phyloP scores from a whole-genome alignment of 2,888 invertebrate genomes.

The Ctena decussata region DNA sequence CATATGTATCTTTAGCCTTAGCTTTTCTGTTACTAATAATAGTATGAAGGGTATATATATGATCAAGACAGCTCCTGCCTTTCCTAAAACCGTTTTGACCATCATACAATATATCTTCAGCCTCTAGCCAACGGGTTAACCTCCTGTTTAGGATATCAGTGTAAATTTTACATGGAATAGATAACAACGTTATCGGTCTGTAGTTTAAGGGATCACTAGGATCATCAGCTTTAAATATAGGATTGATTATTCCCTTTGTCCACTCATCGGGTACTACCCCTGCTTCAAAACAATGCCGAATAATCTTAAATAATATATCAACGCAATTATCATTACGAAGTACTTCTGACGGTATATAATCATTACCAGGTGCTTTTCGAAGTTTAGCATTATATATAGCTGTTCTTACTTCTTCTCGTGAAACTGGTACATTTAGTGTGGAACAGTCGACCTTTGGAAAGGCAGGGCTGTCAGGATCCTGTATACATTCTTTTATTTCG shows the following conservation, averaged over 20 bases:
- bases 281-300: background rate
- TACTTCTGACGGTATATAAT: background rate
- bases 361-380: background rate
- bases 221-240: background rate
- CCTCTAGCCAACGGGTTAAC: background rate
- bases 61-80: conserved; percentile 1
- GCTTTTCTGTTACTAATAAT: conserved; percentile 7
- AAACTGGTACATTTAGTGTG: background rate
- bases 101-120: background rate
- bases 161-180: conserved; percentile 10
- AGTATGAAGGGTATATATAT: conserved; percentile 5
- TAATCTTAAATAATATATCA: background rate
- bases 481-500: background rate
- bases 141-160: background rate
- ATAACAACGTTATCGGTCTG: background rate
- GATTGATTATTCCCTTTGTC: conserved; percentile 11
- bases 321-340: background rate
- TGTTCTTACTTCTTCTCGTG: background rate
- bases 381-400: background rate
- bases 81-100: conserved; percentile 19
- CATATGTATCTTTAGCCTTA: background rate
- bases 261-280: background rate
- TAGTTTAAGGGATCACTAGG: background rate
- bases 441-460: background rate
- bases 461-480: background rate